These are phyloP conservation scores for Coluber constrictor DNA, from an alignment of 2,797 vertebrate genomes.

Conservation along the genomic window DNA sequence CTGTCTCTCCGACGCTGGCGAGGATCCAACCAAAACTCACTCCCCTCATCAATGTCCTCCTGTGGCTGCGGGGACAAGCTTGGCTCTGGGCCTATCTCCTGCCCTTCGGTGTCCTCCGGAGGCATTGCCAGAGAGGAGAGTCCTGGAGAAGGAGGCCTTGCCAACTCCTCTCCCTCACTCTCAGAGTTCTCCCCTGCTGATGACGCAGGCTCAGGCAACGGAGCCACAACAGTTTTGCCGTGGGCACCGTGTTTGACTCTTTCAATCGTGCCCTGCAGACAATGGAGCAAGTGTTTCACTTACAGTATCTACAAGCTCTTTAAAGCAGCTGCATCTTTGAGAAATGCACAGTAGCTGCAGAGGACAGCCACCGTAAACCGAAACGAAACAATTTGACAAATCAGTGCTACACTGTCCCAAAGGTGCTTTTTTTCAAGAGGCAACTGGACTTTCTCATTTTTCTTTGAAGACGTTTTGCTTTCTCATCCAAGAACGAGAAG, in stretches of 20 bases:
- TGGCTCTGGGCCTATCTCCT: no score
- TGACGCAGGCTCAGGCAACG: no score
- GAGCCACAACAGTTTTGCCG: no score
- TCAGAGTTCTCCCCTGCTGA: no score
- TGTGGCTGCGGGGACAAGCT: no score
- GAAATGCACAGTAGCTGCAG: not conserved
- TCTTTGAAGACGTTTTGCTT: not conserved
- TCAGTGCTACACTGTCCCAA: not conserved
- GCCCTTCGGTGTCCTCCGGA: no score
- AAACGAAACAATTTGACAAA: not conserved
- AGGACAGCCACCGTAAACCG: not conserved
- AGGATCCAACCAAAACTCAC: no score
- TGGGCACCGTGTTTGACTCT: not conserved
- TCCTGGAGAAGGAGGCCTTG: no score
- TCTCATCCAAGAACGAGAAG: not conserved
- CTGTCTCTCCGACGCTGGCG: no score
- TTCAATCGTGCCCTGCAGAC: not conserved
- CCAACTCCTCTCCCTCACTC: no score
- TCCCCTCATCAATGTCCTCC: no score
- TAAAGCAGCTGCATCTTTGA: not conserved
- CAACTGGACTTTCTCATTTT: not conserved
- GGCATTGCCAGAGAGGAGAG: no score
- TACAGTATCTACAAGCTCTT: not conserved
- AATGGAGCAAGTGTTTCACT: not conserved
- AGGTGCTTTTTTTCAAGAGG: not conserved